These are phyloP conservation scores for Anthonomus grandis DNA, from an alignment of 1,140 invertebrate genomes.

Conservation along the genomic window DNA sequence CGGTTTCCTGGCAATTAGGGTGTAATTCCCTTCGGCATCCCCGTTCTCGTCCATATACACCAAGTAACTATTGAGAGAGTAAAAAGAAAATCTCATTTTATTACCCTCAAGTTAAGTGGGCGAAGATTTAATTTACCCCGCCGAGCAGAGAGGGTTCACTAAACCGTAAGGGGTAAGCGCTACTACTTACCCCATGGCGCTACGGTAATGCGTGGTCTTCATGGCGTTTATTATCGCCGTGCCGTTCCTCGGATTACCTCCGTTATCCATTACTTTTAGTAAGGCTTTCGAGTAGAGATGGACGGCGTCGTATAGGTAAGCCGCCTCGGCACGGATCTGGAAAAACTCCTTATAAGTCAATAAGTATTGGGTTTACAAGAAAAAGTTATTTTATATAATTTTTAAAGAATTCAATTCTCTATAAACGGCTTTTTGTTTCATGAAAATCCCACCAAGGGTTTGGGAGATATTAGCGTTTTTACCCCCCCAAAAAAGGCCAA, in stretches of 20 bases:
- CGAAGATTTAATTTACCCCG: neutral
- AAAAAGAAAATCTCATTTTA: slow-evolving; percentile 1
- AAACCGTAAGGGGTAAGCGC: too few species aligned
- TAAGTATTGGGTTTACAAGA: too few species aligned
- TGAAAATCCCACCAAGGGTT: too few species aligned
- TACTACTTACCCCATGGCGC: slow-evolving; percentile 77
- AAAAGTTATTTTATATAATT: too few species aligned
- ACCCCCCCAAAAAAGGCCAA: slow-evolving; percentile 63
- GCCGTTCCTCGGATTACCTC: slow-evolving; percentile 67
- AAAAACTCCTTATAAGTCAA: slow-evolving; percentile 41
- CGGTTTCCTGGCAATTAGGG: slow-evolving; percentile 68
- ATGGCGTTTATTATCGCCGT: slow-evolving; percentile 67
- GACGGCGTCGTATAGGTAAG: slow-evolving; percentile 89
- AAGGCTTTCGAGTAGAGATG: slow-evolving; percentile 78
- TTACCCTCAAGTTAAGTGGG: too few species aligned
- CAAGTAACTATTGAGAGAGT: slow-evolving; percentile 64
- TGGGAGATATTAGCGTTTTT: slow-evolving; percentile 73
- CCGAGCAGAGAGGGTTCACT: neutral
- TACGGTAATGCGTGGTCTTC: slow-evolving; percentile 72
- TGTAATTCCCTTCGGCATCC: slow-evolving; percentile 95
- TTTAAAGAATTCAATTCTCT: too few species aligned
- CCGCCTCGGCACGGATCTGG: slow-evolving; percentile 81
- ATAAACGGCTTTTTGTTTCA: too few species aligned
- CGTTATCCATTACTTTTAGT: slow-evolving; percentile 61
- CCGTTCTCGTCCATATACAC: slow-evolving; percentile 92